Conservation (phyloP, 2,113 vertebrate species). For the Centropristis striata region DNA sequence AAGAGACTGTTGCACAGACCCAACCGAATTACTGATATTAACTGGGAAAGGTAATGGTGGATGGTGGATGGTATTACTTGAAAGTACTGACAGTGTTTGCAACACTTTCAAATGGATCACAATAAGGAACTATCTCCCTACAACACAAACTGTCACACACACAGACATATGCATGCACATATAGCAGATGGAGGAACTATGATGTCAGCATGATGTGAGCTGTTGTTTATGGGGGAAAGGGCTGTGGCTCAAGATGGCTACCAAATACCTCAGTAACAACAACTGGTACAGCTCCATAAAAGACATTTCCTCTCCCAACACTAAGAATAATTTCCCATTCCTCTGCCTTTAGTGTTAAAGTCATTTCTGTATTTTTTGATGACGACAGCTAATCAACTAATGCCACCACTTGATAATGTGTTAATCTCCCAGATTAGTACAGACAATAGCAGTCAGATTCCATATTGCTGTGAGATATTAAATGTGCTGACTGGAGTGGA, state of each 20-base stretch:
- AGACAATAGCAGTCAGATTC: background rate
- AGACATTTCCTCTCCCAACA: background rate
- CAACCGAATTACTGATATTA: background rate
- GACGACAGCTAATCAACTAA: conserved; percentile 11
- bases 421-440: conserved; percentile 39
- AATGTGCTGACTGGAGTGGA: conserved; percentile 8
- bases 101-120: background rate
- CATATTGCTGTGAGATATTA: background rate
- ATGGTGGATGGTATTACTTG: conserved; percentile 5
- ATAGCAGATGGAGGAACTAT: conserved; percentile 40
- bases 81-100: background rate
- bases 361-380: conserved; percentile 11
- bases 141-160: background rate
- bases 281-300: conserved; percentile 5
- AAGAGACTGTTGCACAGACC: background rate
- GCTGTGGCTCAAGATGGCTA: conserved; percentile 29
- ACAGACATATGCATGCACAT: conserved; percentile 16
- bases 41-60: background rate
- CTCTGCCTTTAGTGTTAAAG: too few species aligned
- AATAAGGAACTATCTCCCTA: conserved; percentile 5
- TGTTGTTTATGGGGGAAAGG: conserved; percentile 18
- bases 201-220: conserved; percentile 31
- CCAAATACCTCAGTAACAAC: conserved; percentile 23
- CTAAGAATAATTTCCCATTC: background rate
- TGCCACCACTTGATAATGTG: conserved; percentile 15